Conservation (phyloP, 2,888 invertebrate species). For the Lasioglossum morio region DNA sequence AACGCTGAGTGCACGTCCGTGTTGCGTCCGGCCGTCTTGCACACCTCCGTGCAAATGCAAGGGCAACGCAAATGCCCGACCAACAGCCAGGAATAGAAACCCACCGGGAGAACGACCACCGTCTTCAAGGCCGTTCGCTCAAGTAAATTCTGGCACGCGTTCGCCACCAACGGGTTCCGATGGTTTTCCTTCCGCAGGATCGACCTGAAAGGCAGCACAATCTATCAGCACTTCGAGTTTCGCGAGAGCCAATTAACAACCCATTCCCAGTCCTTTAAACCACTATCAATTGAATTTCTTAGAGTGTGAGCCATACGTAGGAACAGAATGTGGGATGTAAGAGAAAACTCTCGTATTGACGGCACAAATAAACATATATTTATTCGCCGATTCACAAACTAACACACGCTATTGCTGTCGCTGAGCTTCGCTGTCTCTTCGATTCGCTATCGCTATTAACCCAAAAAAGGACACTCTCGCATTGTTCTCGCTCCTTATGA, state of each 20-base stretch:
- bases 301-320: background rate
- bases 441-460: no score
- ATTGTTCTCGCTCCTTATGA: no score
- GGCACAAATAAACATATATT: no score
- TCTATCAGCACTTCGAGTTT: background rate
- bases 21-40: slow-evolving; percentile 57
- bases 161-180: background rate
- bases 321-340: no score
- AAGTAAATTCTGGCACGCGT: slow-evolving; percentile 11
- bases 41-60: slow-evolving; percentile 40
- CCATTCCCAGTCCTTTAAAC: background rate
- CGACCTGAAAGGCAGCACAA: background rate
- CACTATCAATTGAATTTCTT: background rate
- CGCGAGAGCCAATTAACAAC: background rate
- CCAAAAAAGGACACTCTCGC: no score
- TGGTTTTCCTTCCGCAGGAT: background rate
- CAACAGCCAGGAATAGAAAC: slow-evolving; percentile 16
- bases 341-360: no score
- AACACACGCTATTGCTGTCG: no score
- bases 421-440: no score
- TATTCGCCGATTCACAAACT: no score
- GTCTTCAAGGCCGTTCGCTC: slow-evolving; percentile 33
- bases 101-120: background rate
- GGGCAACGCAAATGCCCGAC: slow-evolving; percentile 41
- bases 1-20: slow-evolving; percentile 71